phyloP scores from a whole-genome alignment of 23 tunicate species.

The Pegea sp. region DNA sequence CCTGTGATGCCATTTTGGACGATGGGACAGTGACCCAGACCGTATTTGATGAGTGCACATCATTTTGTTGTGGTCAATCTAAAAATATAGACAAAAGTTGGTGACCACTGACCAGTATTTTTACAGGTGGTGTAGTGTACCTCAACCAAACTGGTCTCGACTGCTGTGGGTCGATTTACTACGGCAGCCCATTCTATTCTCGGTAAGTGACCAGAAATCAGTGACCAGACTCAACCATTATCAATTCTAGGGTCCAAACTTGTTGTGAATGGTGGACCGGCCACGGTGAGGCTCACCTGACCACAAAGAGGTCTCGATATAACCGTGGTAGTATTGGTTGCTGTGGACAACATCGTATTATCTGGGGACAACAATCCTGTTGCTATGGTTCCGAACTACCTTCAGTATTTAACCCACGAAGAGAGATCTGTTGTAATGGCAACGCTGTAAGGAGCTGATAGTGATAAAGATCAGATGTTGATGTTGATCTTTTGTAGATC shows the following conservation, averaged over 20 bases:
- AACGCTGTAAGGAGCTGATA: slow-evolving; percentile 9
- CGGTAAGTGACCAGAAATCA: background rate
- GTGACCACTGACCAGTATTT: background rate
- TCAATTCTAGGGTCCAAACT: slow-evolving; percentile 14
- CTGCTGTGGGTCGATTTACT: slow-evolving; percentile 1
- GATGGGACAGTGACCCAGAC: background rate
- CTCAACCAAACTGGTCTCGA: background rate
- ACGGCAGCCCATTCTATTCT: background rate
- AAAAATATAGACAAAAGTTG: background rate
- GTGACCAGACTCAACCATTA: background rate
- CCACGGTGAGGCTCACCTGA: slow-evolving; percentile 26
- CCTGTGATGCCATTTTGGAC: background rate
- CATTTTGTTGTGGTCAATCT: background rate
- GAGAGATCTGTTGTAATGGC: slow-evolving; percentile 41
- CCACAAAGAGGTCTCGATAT: background rate
- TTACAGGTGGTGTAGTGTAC: slow-evolving; percentile 1
- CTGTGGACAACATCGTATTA: slow-evolving; percentile 39
- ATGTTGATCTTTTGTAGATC: background rate
- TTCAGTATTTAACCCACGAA: slow-evolving; percentile 8
- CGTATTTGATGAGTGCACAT: background rate
- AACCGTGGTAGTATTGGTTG: slow-evolving; percentile 6
- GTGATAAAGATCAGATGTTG: background rate
- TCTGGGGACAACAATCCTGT: slow-evolving; percentile 29
- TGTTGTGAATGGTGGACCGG: slow-evolving; percentile 97
- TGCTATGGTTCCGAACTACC: slow-evolving; percentile 63